These are phyloP conservation scores for Mactra quadrangularis DNA, from an alignment of 1,140 invertebrate species.

Conservation along the genomic window DNA sequence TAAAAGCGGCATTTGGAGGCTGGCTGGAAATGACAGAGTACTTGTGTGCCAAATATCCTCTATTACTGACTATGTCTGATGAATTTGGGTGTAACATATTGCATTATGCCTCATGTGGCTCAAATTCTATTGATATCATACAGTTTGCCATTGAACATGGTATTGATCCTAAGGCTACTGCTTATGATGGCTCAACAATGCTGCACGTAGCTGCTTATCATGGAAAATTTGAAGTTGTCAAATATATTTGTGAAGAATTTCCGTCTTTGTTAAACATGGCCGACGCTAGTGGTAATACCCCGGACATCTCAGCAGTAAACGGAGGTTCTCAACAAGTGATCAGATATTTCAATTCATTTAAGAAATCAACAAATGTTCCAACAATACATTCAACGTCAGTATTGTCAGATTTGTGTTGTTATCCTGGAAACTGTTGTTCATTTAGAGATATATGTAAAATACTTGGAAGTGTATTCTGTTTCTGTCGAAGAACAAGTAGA, in stretches of 20 bases:
- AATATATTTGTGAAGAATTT: constrained; percentile 7
- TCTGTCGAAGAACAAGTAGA: neutral
- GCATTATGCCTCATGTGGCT: constrained; percentile 44
- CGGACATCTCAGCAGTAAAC: constrained; percentile 4
- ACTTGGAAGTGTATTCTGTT: constrained; percentile 6
- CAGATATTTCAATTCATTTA: neutral
- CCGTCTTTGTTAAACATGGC: neutral
- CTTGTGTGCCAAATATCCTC: constrained; percentile 30
- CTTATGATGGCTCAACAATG: constrained; percentile 35
- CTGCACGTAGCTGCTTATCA: constrained; percentile 49
- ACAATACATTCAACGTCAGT: neutral
- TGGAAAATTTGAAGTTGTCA: constrained; percentile 7
- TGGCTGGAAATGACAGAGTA: neutral
- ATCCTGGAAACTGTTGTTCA: neutral
- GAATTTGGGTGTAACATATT: constrained; percentile 34
- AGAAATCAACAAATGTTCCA: neutral
- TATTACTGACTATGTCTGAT: constrained; percentile 7
- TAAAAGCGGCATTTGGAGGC: constrained; percentile 44
- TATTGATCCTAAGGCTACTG: neutral
- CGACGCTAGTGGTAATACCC: constrained; percentile 18
- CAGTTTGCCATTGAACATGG: constrained; percentile 10
- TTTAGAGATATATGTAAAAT: neutral
- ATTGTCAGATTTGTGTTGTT: constrained; percentile 25
- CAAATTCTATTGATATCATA: constrained; percentile 17
- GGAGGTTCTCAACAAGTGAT: neutral